Conservation (phyloP, 37 sponge, comb jelly and placozoan species). For the Mnemiopsis leidyi region DNA sequence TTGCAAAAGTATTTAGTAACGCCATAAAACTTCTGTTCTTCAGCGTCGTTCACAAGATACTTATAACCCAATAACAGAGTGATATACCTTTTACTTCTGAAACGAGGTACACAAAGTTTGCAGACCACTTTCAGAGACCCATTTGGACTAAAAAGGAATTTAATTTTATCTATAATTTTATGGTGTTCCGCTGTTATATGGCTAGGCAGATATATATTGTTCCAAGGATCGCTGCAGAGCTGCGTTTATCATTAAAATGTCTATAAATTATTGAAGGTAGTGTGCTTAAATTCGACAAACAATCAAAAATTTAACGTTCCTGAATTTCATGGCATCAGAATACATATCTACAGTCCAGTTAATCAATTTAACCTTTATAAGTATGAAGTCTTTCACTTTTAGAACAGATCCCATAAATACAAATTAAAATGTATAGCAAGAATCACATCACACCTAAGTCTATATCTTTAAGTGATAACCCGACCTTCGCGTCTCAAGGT, state of each 20-base stretch:
- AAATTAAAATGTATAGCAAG: background rate
- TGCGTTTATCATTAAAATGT: too few relatives aligned
- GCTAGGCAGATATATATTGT: background rate
- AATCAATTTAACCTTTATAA: background rate
- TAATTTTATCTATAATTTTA: too few relatives aligned
- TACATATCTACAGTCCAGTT: background rate
- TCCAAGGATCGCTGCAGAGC: background rate
- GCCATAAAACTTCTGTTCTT: too few relatives aligned
- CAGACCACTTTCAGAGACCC: too few relatives aligned
- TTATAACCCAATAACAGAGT: too few relatives aligned
- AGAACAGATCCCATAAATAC: background rate
- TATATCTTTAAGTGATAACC: background rate
- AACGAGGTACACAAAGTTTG: too few relatives aligned
- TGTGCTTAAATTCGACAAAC: too few relatives aligned
- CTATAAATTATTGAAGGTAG: too few relatives aligned
- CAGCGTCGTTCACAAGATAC: too few relatives aligned
- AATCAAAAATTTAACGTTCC: background rate
- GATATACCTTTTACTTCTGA: too few relatives aligned
- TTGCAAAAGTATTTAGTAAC: too few relatives aligned
- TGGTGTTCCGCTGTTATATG: too few relatives aligned
- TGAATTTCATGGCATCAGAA: background rate
- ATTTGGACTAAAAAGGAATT: background rate
- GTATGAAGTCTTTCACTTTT: background rate
- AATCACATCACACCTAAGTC: background rate
- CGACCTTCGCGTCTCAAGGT: background rate